Conservation (phyloP, 2,113 vertebrate genomes). For the Plecturocebus donacophilus region DNA sequence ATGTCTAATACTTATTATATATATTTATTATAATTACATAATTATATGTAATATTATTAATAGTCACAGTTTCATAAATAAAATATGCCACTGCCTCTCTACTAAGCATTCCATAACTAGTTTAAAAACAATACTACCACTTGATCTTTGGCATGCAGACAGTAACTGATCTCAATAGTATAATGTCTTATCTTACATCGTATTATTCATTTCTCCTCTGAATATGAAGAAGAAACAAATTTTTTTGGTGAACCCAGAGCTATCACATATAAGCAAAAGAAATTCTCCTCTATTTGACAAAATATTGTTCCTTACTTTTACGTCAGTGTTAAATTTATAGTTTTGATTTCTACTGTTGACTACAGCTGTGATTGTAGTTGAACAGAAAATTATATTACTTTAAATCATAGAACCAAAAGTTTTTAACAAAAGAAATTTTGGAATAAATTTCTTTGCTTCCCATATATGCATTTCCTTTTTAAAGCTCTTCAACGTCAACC, state of each 20-base stretch:
- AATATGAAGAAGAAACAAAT: neutral
- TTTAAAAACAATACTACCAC: neutral
- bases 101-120: neutral
- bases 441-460: neutral
- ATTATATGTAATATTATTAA: neutral
- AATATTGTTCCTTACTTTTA: neutral
- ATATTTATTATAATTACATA: too few species aligned
- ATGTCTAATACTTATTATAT: neutral
- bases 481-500: neutral
- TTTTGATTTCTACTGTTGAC: constrained; percentile 39
- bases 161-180: neutral
- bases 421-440: neutral
- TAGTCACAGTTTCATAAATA: neutral
- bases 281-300: neutral
- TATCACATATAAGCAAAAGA: neutral
- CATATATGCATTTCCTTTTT: neutral
- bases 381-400: neutral
- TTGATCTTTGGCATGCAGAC: neutral
- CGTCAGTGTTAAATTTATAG: neutral
- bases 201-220: neutral
- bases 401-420: neutral
- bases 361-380: neutral
- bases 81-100: neutral
- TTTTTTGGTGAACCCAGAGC: neutral
- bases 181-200: neutral